phyloP scores from a whole-genome alignment of 2,888 invertebrate genomes.

The Rhyacophila evoluta region DNA sequence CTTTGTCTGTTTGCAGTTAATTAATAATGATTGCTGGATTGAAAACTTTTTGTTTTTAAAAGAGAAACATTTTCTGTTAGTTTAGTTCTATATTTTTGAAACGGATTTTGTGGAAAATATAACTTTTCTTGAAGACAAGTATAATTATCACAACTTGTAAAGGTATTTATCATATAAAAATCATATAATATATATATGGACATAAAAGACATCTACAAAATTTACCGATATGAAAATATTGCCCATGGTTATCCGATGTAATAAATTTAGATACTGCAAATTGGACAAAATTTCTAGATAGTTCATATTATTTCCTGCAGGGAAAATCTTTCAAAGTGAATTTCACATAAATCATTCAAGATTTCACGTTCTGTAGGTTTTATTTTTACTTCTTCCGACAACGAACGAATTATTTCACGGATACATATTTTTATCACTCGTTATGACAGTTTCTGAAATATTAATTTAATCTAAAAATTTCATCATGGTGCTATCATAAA shows the following conservation, averaged over 20 bases:
- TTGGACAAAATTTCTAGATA: neutral
- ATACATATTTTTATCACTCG: neutral
- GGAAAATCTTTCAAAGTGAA: neutral
- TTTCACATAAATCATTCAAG: neutral
- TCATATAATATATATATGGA: no score
- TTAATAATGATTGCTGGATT: slow-evolving; percentile 2
- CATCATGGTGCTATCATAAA: no score
- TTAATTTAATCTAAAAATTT: no score
- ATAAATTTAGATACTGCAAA: slow-evolving; percentile 20
- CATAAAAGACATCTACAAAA: no score
- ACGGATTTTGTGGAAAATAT: no score
- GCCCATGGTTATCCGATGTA: neutral
- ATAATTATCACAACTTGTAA: no score
- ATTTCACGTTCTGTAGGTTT: neutral
- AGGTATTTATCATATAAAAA: no score
- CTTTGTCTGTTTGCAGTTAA: neutral
- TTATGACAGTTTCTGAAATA: no score
- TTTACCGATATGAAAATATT: neutral
- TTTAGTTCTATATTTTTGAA: no score
- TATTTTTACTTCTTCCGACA: neutral
- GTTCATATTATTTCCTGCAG: neutral
- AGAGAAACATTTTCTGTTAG: no score
- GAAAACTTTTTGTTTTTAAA: no score
- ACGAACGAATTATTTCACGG: neutral
- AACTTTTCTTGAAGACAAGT: no score